These are phyloP conservation scores for Sitta europaea DNA, from an alignment of 2,113 vertebrate genomes.

Conservation along the genomic window DNA sequence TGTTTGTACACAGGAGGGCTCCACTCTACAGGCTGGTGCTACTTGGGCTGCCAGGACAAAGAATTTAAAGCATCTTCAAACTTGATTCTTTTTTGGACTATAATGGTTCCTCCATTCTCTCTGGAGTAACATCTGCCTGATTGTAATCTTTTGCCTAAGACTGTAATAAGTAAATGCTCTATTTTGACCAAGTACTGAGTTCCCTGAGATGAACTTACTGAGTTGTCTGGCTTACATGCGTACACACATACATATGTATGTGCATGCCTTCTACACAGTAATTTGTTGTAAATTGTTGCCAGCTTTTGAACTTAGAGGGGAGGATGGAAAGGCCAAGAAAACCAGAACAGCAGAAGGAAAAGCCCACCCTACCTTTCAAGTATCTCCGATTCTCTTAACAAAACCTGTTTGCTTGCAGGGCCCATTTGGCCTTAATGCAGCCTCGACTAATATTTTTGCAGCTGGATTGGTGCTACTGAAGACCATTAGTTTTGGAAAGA, in stretches of 20 bases:
- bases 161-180: background rate
- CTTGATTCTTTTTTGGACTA: background rate
- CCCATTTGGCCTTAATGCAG: constrained; percentile 13
- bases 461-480: background rate
- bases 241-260: background rate
- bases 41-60: background rate
- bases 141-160: background rate
- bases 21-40: background rate
- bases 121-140: background rate
- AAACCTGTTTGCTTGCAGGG: background rate
- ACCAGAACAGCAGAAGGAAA: background rate
- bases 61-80: background rate
- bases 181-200: background rate
- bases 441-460: constrained; percentile 43
- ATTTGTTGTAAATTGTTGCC: constrained; percentile 1
- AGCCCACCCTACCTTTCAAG: background rate
- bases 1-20: fast-evolving
- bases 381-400: background rate
- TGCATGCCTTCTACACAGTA: background rate
- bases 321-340: background rate
- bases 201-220: background rate
- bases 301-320: background rate
- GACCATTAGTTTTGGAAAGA: background rate
- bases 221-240: background rate
- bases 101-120: background rate